Conservation (phyloP, 2,888 invertebrate genomes). For the Exephanes ischioxanthus region DNA sequence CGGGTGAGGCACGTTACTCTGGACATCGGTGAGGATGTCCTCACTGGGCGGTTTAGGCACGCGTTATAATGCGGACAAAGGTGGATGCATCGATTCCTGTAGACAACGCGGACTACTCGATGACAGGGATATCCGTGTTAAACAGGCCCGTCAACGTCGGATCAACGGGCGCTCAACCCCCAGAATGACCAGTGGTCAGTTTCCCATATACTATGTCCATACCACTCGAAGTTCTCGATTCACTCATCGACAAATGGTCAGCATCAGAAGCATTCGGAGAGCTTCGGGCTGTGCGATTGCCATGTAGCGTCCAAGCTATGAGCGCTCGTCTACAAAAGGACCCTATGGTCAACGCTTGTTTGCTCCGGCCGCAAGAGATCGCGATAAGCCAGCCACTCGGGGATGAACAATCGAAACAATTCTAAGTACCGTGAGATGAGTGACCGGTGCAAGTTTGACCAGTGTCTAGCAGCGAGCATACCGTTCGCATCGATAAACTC, state of each 20-base stretch:
- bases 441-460: conserved; percentile 69
- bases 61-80: conserved; percentile 53
- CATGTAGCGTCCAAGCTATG: conserved; percentile 54
- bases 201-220: conserved; percentile 68
- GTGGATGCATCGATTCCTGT: conserved; percentile 61
- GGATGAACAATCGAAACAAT: conserved; percentile 72
- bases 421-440: conserved; percentile 81
- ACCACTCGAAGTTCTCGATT: conserved; percentile 41
- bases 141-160: conserved; percentile 74
- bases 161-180: conserved; percentile 66
- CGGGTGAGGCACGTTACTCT: conserved; percentile 33
- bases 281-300: conserved; percentile 60
- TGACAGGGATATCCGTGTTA: conserved; percentile 54
- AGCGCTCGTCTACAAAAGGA: conserved; percentile 65
- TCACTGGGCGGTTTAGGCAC: conserved; percentile 6
- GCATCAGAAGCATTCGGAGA: conserved; percentile 62
- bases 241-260: conserved; percentile 49
- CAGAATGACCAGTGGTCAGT: conserved; percentile 82
- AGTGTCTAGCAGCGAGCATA: conserved; percentile 60
- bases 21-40: conserved; percentile 32
- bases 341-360: conserved; percentile 70
- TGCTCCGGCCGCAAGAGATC: conserved; percentile 69
- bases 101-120: conserved; percentile 29
- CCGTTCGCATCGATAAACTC: conserved; percentile 54
- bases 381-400: conserved; percentile 79